These are phyloP conservation scores for Caenorhabditis sp. DNA, from an alignment of 2,888 invertebrate species.

Conservation along the genomic window DNA sequence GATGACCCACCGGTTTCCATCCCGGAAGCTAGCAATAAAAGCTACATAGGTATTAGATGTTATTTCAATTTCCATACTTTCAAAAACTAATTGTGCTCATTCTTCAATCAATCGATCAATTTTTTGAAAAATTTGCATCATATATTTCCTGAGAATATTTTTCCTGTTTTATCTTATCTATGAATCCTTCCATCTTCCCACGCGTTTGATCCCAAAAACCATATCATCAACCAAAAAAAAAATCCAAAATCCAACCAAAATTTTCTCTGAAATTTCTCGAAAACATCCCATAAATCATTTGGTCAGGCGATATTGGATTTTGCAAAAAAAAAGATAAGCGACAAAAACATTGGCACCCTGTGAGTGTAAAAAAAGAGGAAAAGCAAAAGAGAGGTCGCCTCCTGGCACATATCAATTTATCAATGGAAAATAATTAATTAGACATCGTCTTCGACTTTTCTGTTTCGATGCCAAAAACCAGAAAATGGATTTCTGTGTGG, in stretches of 20 bases:
- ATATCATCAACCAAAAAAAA: neutral
- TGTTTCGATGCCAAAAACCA: conserved; percentile 31
- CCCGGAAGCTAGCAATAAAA: too few species aligned
- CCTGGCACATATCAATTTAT: neutral
- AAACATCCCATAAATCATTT: conserved; percentile 13
- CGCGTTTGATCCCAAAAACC: too few species aligned
- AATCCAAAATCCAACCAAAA: conserved; percentile 1
- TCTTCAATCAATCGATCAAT: too few species aligned
- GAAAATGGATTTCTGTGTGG: conserved; percentile 25
- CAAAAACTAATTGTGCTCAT: too few species aligned
- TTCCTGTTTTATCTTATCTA: too few species aligned
- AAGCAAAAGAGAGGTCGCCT: neutral
- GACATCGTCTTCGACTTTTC: neutral
- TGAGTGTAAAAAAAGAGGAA: conserved; percentile 2
- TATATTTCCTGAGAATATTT: too few species aligned
- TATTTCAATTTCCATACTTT: too few species aligned
- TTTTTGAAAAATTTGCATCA: too few species aligned
- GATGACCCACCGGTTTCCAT: too few species aligned
- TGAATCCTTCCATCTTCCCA: too few species aligned
- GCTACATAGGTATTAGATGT: too few species aligned
- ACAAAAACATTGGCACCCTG: neutral
- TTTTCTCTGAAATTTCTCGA: neutral
- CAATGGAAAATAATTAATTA: conserved; percentile 1
- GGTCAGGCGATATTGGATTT: neutral
- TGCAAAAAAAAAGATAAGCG: conserved; percentile 2